phyloP scores from a whole-genome alignment of 1,140 invertebrate species.

The Drosophila kurseongensis region DNA sequence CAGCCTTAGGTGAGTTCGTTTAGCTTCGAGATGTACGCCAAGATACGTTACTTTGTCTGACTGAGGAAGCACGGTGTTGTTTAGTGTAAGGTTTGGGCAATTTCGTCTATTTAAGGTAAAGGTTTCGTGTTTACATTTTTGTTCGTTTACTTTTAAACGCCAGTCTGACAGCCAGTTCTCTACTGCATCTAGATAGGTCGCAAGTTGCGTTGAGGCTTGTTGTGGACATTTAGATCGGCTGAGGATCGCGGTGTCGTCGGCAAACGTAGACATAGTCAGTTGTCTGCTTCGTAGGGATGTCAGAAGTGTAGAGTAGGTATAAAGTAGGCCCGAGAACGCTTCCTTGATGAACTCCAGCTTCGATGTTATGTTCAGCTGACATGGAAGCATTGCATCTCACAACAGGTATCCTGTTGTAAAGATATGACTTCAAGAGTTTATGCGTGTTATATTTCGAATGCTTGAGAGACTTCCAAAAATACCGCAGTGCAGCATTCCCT shows the following conservation, averaged over 20 bases:
- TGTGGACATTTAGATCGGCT: neutral
- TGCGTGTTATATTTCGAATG: neutral
- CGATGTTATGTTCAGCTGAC: neutral
- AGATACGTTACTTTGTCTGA: no score
- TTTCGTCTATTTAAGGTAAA: neutral
- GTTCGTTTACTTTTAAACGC: neutral
- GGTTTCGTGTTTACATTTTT: constrained; percentile 1
- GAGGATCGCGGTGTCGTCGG: no score
- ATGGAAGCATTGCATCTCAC: no score
- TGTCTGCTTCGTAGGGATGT: neutral
- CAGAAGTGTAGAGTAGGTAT: neutral
- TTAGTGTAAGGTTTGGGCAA: neutral
- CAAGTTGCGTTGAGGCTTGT: neutral
- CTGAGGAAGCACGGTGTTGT: neutral
- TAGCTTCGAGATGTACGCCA: no score
- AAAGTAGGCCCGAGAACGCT: neutral
- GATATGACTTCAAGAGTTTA: neutral
- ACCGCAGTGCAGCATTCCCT: neutral
- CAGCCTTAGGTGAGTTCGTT: no score
- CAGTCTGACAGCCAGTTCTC: neutral
- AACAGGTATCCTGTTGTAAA: no score
- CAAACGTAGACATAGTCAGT: constrained; percentile 1
- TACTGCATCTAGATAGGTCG: neutral
- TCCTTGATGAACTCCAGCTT: neutral
- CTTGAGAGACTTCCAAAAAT: neutral